These are phyloP conservation scores for Trachythela sp. DNA, from an alignment of 64 coral and sea anemone genomes.

Conservation along the genomic window DNA sequence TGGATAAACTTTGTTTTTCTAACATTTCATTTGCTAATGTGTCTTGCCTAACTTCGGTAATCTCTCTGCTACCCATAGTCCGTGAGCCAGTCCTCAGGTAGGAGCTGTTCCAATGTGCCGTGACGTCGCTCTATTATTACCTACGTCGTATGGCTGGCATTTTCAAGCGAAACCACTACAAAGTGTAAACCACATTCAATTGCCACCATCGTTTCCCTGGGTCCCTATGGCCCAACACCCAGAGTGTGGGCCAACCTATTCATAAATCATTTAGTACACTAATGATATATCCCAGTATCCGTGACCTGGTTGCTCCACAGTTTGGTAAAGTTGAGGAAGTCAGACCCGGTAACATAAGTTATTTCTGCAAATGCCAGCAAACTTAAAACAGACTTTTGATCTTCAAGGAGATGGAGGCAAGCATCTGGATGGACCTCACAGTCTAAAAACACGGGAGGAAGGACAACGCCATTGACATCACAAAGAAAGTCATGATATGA, in stretches of 20 bases:
- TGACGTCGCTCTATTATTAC: slow-evolving; percentile 86
- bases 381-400: not conserved
- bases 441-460: too few relatives aligned
- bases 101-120: slow-evolving; percentile 85
- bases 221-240: slow-evolving; percentile 63
- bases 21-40: slow-evolving; percentile 81
- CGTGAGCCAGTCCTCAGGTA: slow-evolving; percentile 68
- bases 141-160: slow-evolving; percentile 77
- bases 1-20: slow-evolving; percentile 92
- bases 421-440: too few relatives aligned
- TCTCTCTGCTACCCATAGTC: slow-evolving; percentile 73
- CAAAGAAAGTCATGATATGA: too few relatives aligned
- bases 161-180: slow-evolving; percentile 72
- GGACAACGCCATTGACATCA: too few relatives aligned
- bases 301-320: slow-evolving; percentile 67
- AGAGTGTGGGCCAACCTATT: slow-evolving; percentile 64
- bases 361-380: not conserved
- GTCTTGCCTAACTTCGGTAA: slow-evolving; percentile 76
- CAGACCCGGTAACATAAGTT: not conserved
- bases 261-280: slow-evolving; percentile 82
- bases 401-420: not conserved
- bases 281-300: slow-evolving; percentile 58
- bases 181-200: slow-evolving; percentile 72
- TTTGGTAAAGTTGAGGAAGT: slow-evolving; percentile 76
- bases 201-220: slow-evolving; percentile 84